Evolutionary conservation across 2,113 vertebrate genomes (phyloP), one percentile per base, ranked within the genome.

Genomic region (Epinephelus cyanopodus): DNA sequence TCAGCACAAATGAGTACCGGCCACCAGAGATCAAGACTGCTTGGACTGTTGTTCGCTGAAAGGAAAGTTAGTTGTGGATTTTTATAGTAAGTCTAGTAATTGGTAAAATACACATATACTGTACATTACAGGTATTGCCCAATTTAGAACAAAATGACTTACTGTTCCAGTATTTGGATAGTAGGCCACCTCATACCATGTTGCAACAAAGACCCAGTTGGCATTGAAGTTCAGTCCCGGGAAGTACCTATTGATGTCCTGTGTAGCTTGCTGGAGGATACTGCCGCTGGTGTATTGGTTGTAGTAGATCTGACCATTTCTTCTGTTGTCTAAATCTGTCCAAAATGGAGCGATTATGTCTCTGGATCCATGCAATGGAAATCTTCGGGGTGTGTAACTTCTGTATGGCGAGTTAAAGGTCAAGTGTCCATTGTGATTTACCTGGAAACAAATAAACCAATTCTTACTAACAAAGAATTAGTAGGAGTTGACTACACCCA

Each of bases 381-480:
- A 90, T 0, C 19, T 50, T 9, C 82, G 39, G 0, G 94, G 90
- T 0, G 0, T 60, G 39, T 27, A 94, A 0, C n/a, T 61, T 0
- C 0, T 0, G 63, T 84, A 60, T 0, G 61, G 1, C 0, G 0
- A 0, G 0, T 25, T 2, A 0, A 96, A 96, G 2, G 94, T 95
- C 60, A 96, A 13, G 13, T 95, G 79, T 0, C 95, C 95, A 0
- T 95, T 96, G 72, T 94, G 65, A 83, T 95, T 94, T 0, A 96
- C 92, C 95, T 96, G 52, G 1, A 81, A 78, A 68, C 6, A 53
- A 62, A 39, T 65, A 19, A 23, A 61, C 12, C 53, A 18, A 1
- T 47, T 27, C 14, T 73, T 48, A 73, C 10, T 3, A 27, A 45
- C 8, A 33, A 15, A 52, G 72, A 23, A 52, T 6, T n/a, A n/a